Percentiles rank a stretch among this genome's conserved stretches.
phyloP scores from a whole-genome alignment of 2,113 vertebrate species.

The Zeus faber region DNA sequence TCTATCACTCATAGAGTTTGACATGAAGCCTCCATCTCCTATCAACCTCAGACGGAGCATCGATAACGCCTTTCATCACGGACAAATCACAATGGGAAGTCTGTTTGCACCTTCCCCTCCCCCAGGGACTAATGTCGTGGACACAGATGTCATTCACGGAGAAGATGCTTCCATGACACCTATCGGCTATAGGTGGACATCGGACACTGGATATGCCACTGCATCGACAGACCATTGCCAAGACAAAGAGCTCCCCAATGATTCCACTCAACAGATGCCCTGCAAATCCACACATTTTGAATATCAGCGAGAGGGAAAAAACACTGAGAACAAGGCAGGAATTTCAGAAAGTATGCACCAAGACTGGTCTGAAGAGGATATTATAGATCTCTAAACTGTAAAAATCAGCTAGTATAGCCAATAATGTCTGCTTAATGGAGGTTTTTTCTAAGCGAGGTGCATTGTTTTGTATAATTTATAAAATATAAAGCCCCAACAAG shows the following conservation, averaged over 20 bases:
- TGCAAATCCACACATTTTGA: constrained; percentile 16
- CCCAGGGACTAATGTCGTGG: constrained; percentile 46
- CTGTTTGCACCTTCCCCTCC: constrained; percentile 77
- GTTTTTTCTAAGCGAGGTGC: background rate
- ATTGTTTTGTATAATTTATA: no score
- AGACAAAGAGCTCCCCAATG: constrained; percentile 57
- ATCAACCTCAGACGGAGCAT: constrained; percentile 86
- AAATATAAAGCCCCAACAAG: background rate
- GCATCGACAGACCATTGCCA: constrained; percentile 72
- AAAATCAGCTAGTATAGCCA: background rate
- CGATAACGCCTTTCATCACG: constrained; percentile 80
- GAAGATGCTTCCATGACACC: constrained; percentile 4
- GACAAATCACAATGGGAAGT: constrained; percentile 73
- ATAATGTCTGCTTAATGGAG: background rate
- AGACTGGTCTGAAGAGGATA: constrained; percentile 73
- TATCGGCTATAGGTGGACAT: constrained; percentile 46
- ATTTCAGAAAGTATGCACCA: constrained; percentile 53
- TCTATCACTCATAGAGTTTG: constrained; percentile 81
- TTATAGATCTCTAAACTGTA: constrained; percentile 80
- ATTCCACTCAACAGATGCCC: constrained; percentile 20
- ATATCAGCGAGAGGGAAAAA: constrained; percentile 27
- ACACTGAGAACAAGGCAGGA: constrained; percentile 24
- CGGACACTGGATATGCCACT: constrained; percentile 74
- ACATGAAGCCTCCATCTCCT: constrained; percentile 82
- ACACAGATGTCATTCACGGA: constrained; percentile 12